Base-by-base conservation (phyloP, 2,113 vertebrate species). In the Recurvirostra avosetta region DNA sequence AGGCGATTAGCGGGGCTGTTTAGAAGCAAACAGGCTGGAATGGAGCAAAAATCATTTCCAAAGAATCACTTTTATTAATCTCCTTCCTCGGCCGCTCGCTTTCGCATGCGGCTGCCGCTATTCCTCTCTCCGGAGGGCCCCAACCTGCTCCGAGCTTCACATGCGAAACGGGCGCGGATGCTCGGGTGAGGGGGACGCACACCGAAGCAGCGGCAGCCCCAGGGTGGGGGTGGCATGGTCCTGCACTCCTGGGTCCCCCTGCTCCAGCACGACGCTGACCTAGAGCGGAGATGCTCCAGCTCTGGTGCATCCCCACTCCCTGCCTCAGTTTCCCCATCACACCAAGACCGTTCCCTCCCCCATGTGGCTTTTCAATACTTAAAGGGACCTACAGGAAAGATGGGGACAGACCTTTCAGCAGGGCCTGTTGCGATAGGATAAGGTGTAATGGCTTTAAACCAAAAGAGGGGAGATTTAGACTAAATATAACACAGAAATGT, bases 11-110 rank as follows among this genome's bases (percentile, higher is more conserved):
- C 68, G 83, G 82, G 89, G 95, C 85, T 97, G 93, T 96, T 97
- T 88, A 80, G 96, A 82, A 88, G 67, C 86, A 97, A 97, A 92
- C 79, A 86, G 96, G 86, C 90, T 94, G 95, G 94, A 92, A 96
- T 79, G 75, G 92, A 77, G 93, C 80, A 84, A 94, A 95, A 86
- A 95, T 85, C 78, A 92, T 96, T 94, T 90, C 95, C 59, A 68
- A 97, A 92, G 96, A 93, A 95, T 94, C 56, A 92, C 82, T 96
- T 97, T 95, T 96, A 97, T 97, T 92, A 89, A 96, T 92, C 95
- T 94, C 25, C 52, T 34, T 62, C 84, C 82, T 52, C 10, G 25
- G 63, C 78, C 34, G 6, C 52, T 59, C 19, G 27, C 43, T 83
- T 22, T 15, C 29, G 11, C 2, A 27, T 8, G 45, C 2, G 32